Evolutionary conservation across 2,113 vertebrate genomes (phyloP), one percentile per base, ranked within the genome.

Genomic region (Pandion haliaetus): DNA sequence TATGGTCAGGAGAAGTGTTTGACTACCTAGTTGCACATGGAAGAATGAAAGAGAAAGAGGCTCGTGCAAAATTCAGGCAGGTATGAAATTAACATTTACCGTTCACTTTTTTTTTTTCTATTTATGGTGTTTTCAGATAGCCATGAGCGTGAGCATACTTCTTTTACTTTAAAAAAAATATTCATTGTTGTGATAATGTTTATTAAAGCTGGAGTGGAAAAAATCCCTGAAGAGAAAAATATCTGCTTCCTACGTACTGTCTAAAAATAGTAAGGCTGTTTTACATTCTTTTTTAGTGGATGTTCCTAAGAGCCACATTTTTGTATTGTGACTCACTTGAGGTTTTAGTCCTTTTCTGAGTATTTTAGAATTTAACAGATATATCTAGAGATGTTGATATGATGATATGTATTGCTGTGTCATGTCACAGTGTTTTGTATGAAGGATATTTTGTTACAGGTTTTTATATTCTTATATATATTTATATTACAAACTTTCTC

Each of bases 21-120:
- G 99, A 99, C 97, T 99, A 99, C 98, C 98, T 99, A 97, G 99
- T 99, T 97, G 99, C 99, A 93, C 99, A 99, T 93, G 99, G 99
- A 98, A 98, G 99, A 97, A 99, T 99, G 99, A 99, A 99, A 98
- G 99, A 99, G 80, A 99, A 99, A 96, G 99, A 99, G 94, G 99
- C 99, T 94, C 98, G 99, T 96, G 98, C 99, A 96, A 99, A 99
- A 98, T 99, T 99, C 98, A 98, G 99, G 97, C 99, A 99, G 99
- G 99, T 99, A 98, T 95, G 98, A 95, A 97, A 96, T 82, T 63
- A 95, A 54, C 45, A 36, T 90, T 95, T 72, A 36, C n/a, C n/a
- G n/a, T 26, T 74, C 47, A n/a, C 70, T 80, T 34, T 25, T 63
- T 66, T n/a, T 62, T 3, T 66, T 90, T 82, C 52, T 93, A 1